Evolutionary conservation across 2,113 vertebrate genomes (phyloP), one percentile per base, ranked within the genome.

Genomic region (Laticauda colubrina): DNA sequence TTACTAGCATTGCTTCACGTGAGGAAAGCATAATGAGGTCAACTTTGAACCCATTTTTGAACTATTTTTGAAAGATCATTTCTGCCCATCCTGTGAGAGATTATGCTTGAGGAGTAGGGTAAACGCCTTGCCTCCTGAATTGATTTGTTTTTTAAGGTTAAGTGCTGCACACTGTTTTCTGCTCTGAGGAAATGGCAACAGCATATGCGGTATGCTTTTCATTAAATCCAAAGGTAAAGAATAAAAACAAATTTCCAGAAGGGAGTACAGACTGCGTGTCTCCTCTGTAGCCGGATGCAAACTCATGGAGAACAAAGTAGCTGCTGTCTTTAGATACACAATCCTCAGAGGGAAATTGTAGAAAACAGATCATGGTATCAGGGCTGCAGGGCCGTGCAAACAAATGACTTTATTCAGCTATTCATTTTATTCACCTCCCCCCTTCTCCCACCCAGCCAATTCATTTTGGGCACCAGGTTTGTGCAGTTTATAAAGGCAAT

Each of bases 381-480:
- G 48, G 87, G 91, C 86, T 89, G 3, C 0, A 1, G 69, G 21
- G 61, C 0, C 1, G 86, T 9, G 61, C n/a, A 59, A 91, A 93
- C 93, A 91, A 91, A 91, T 61, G 43, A 23, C 87, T 91, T 89
- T 85, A 89, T 93, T 93, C 64, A 91, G 69, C 69, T 43, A 23
- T 56, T n/a, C n/a, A 54, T 91, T 23, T 87, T 26, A 24, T 39
- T 15, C 64, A 20, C 26, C 29, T 10, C 45, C 12, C 6, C 39
- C 24, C 12, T 8, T 12, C 51, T 15, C 45, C 48, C 3, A 12
- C 8, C 39, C 21, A 2, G 57, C 23, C 23, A 15, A 89, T 51
- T 8, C 48, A 51, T 92, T 89, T 89, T n/a, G 87, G 34, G 87
- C 53, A 88, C 54, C 81, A 86, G 92, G 56, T 90, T 86, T 90